Evolutionary conservation across 2,113 vertebrate genomes (phyloP).

Genomic region (Cranoglanis bouderius): DNA sequence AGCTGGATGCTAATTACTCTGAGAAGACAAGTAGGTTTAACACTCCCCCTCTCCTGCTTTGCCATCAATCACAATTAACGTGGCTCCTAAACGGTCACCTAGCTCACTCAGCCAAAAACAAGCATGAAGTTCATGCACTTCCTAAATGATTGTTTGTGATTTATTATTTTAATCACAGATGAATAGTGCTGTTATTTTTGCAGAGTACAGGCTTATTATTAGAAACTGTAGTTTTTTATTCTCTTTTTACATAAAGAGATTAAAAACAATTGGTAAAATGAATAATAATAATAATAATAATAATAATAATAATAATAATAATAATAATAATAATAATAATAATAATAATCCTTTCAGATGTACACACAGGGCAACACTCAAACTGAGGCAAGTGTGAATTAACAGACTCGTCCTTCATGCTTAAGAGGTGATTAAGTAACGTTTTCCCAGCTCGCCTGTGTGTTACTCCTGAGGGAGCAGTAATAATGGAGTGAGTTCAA

Average conservation of each 20-base stretch:
- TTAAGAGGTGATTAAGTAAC: constrained; percentile 49
- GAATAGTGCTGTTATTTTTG: background rate
- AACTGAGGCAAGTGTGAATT: constrained; percentile 24
- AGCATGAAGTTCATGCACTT: background rate
- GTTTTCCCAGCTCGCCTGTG: constrained; percentile 35
- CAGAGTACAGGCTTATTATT: background rate
- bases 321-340: background rate
- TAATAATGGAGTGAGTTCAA: constrained; percentile 54
- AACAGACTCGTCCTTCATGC: constrained; percentile 46
- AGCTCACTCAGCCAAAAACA: constrained; percentile 19
- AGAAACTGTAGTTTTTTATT: background rate
- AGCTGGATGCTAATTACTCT: constrained; percentile 89
- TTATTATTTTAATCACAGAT: background rate
- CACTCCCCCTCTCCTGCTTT: constrained; percentile 62
- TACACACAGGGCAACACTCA: background rate
- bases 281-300: background rate
- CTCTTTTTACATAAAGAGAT: background rate
- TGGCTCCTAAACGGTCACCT: constrained; percentile 40
- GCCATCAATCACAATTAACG: constrained; percentile 70
- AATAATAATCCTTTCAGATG: background rate
- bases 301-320: background rate
- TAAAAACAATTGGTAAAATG: background rate
- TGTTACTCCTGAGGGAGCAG: constrained; percentile 54
- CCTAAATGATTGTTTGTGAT: background rate
- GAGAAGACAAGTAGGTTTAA: constrained; percentile 83